Conservation (phyloP, 2,113 vertebrate genomes). For the Albula goreensis region DNA sequence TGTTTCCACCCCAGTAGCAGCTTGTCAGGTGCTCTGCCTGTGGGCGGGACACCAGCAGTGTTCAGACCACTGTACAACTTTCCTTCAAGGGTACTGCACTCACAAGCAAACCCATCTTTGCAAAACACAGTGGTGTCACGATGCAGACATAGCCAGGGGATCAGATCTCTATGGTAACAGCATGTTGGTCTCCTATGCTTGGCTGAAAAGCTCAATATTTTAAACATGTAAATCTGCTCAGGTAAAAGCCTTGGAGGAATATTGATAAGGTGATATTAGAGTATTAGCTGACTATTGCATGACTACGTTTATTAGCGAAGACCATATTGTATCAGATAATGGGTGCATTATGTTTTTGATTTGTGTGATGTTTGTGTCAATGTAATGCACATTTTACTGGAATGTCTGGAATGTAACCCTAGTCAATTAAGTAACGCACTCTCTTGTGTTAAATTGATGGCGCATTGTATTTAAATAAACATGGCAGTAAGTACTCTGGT, state of each 20-base stretch:
- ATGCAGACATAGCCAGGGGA: not conserved
- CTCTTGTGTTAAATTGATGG: no score
- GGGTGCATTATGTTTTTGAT: no score
- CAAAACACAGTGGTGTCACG: no score
- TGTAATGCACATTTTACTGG: no score
- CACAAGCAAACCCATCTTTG: not conserved
- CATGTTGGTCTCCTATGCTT: not conserved
- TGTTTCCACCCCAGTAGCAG: slow-evolving; percentile 97
- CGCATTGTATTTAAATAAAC: no score
- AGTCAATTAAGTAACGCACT: no score
- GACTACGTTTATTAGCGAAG: not conserved
- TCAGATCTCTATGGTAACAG: slow-evolving; percentile 9
- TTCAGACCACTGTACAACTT: not conserved
- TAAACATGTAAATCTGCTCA: not conserved
- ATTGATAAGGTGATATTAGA: not conserved
- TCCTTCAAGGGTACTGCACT: not conserved
- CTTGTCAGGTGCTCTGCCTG: slow-evolving; percentile 96
- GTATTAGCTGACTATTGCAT: not conserved
- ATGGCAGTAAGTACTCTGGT: no score
- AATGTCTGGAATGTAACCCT: no score
- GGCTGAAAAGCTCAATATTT: not conserved
- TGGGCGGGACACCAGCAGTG: slow-evolving; percentile 15
- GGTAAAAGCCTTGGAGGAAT: not conserved
- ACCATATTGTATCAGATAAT: no score
- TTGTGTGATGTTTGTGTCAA: not conserved